Base-by-base conservation (phyloP, 2,888 invertebrate species). In the Glaucopsyche alexis region DNA sequence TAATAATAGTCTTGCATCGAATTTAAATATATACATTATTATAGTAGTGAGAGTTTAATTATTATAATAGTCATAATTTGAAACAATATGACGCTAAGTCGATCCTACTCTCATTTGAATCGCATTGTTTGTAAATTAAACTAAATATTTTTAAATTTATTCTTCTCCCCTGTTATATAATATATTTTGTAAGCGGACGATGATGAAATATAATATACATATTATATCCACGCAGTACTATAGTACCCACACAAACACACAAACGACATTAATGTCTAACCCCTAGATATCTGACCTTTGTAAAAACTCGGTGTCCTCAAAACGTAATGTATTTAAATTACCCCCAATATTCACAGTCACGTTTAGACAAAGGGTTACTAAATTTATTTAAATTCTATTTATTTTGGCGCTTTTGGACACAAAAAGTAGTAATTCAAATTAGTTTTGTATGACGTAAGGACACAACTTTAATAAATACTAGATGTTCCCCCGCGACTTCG, bases 381-480 rank as follows among this genome's bases (percentile, higher is more conserved):
- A 55, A 55, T 55, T 55, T 55, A 55, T 55, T 55, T 55, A 55
- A 55, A 55, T 55, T 19, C 55, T 55, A 55, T 55, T 55, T 55
- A 55, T 55, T 55, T 55, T 55, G 52, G n/a, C n/a, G 19, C 55
- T 19, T 19, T 55, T 55, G 6, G 55, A 55, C 19, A 55, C 11
- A 55, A 55, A 55, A 55, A 29, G 55, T 52, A 52, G 52, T 52
- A 16, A 52, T 52, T 16, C 55, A 55, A 55, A 55, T 55, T 55
- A 55, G 55, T 55, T 55, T 29, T 55, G 55, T 55, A 11, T 19
- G 19, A 19, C 8, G 9, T 19, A 55, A 55, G 55, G 55, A n/a
- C 47, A 47, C 47, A 8, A 42, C n/a, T 9, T n/a, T 8, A 16
- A 16, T 52, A 52, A 52, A 52, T 52, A 52, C 4, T 4, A 16